phyloP scores from a whole-genome alignment of 92 coral and sea anemone species.

The Phymanthus crucifer region DNA sequence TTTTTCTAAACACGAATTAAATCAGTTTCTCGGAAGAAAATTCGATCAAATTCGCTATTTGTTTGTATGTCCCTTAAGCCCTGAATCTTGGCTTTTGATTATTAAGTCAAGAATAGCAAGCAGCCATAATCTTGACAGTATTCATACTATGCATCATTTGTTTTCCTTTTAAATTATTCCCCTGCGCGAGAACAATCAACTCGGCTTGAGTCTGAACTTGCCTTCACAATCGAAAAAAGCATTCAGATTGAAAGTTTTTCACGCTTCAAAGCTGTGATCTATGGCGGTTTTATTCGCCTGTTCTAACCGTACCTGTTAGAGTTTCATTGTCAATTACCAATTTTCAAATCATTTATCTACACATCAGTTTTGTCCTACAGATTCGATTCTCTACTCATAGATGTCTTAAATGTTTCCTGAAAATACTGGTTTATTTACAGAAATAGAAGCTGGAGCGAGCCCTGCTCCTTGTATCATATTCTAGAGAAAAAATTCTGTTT shows the following conservation, averaged over 20 bases:
- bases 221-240: not conserved
- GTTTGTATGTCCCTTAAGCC: not conserved
- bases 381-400: not conserved
- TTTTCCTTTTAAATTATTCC: not conserved
- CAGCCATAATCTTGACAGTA: not conserved
- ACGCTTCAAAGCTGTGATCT: not conserved
- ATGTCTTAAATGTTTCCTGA: constrained; percentile 3
- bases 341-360: not conserved
- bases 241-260: not conserved
- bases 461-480: not conserved
- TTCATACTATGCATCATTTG: not conserved
- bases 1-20: too few species aligned
- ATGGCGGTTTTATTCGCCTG: not conserved
- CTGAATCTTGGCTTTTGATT: not conserved
- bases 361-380: not conserved
- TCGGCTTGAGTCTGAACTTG: not conserved
- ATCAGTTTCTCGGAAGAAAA: not conserved
- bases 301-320: not conserved
- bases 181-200: not conserved
- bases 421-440: not conserved
- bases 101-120: not conserved
- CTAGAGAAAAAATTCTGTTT: not conserved
- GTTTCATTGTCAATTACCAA: not conserved
- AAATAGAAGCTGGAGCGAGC: not conserved
- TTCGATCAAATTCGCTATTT: not conserved